Conservation (phyloP, 2,797 vertebrate species). For the Varecia variegata region DNA sequence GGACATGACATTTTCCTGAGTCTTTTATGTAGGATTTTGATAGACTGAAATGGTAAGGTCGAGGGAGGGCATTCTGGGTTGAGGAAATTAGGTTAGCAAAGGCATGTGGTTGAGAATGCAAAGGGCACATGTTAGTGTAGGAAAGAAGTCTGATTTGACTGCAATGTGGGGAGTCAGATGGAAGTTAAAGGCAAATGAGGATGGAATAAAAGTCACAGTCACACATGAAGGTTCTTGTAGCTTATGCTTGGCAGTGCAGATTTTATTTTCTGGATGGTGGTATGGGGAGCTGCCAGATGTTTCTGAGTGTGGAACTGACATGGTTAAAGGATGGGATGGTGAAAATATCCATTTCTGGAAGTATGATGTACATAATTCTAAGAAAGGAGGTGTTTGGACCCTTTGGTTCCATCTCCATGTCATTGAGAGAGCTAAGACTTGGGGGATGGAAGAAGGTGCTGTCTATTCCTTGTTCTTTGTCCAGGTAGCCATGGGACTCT, state of each 20-base stretch:
- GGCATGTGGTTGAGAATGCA: neutral
- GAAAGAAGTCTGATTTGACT: neutral
- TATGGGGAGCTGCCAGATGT: neutral
- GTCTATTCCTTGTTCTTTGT: neutral
- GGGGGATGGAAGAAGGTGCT: neutral
- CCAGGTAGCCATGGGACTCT: neutral
- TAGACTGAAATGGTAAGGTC: neutral
- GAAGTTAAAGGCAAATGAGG: neutral
- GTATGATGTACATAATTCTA: constrained; percentile 57
- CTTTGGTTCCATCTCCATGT: constrained; percentile 68
- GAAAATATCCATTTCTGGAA: neutral
- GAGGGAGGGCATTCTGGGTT: neutral
- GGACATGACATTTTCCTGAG: neutral
- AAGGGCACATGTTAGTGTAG: neutral
- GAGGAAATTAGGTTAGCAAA: constrained; percentile 18
- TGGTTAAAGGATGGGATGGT: neutral
- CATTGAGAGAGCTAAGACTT: constrained; percentile 56
- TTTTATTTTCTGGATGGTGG: neutral
- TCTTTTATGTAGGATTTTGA: constrained; percentile 31
- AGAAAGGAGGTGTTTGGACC: constrained; percentile 68
- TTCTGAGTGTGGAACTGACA: neutral
- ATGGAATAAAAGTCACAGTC: neutral
- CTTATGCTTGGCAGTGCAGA: neutral
- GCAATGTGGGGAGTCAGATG: neutral
- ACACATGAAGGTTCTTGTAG: neutral